Percentiles rank a stretch among this genome's conserved stretches.
These are phyloP conservation scores for Gracilinanus agilis DNA, from an alignment of 2,113 vertebrate genomes.

Conservation along the genomic window DNA sequence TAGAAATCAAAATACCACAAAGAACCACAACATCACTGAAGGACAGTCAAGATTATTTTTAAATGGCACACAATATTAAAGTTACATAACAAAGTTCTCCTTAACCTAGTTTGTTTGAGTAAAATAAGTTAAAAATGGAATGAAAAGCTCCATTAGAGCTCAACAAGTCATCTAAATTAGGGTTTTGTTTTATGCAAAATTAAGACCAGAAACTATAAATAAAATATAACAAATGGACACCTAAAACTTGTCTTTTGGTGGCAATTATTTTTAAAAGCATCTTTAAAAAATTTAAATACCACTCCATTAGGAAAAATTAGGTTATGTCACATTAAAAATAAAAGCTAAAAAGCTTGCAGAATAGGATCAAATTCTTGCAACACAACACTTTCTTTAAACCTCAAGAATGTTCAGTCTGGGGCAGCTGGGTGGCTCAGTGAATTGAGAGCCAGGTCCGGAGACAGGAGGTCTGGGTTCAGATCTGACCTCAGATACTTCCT, in stretches of 20 bases:
- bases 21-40: not conserved
- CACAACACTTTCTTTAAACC: not conserved
- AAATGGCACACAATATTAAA: not conserved
- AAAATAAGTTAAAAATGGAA: not conserved
- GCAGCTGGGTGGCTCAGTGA: too few relatives aligned
- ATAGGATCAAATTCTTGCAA: constrained; percentile 20
- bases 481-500: too few relatives aligned
- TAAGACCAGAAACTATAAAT: not conserved
- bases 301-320: not conserved
- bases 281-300: not conserved
- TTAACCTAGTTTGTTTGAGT: not conserved
- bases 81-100: constrained; percentile 3
- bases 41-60: not conserved
- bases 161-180: not conserved
- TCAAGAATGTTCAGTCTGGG: too few relatives aligned
- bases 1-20: constrained; percentile 14
- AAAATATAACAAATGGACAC: not conserved
- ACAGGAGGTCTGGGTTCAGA: too few relatives aligned
- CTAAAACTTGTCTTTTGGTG: not conserved
- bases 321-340: not conserved
- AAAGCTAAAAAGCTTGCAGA: constrained; percentile 3
- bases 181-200: constrained; percentile 30
- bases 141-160: not conserved
- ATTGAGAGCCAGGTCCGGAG: too few relatives aligned
- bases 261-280: not conserved